Conservation (phyloP, 2,888 invertebrate genomes). For the Trissolcus japonicus region DNA sequence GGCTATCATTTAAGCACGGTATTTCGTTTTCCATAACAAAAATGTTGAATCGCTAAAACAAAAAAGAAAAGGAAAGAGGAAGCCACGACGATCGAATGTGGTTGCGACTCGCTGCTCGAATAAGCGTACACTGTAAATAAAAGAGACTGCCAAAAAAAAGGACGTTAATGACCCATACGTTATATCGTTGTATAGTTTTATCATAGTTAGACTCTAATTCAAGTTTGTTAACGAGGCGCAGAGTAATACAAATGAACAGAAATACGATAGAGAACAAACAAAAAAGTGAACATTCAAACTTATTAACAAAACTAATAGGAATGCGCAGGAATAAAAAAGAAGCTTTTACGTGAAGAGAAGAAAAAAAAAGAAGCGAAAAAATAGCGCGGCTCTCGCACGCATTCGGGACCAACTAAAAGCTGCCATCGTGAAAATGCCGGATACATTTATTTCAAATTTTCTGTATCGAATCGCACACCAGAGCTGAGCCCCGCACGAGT, state of each 20-base stretch:
- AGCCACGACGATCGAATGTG: constrained; percentile 14
- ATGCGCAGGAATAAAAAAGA: constrained; percentile 24
- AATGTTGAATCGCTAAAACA: not conserved
- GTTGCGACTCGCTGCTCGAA: constrained; percentile 22
- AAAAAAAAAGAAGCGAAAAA: constrained; percentile 16
- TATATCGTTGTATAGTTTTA: constrained; percentile 49
- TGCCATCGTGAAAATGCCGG: constrained; percentile 62
- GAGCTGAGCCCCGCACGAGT: constrained; percentile 19
- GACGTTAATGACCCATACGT: constrained; percentile 50
- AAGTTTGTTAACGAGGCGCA: constrained; percentile 48
- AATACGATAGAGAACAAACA: constrained; percentile 19
- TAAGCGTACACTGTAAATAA: constrained; percentile 49
- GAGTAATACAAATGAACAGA: constrained; percentile 26
- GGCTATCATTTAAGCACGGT: not conserved
- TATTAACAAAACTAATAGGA: constrained; percentile 56
- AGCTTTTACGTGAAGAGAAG: constrained; percentile 45
- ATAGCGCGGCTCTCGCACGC: constrained; percentile 64
- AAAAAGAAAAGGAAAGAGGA: constrained; percentile 2
- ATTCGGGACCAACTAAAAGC: constrained; percentile 74
- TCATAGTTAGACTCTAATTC: constrained; percentile 51
- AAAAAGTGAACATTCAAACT: constrained; percentile 17
- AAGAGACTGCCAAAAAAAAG: constrained; percentile 54
- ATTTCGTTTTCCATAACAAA: not conserved
- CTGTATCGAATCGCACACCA: constrained; percentile 36
- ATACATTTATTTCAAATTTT: constrained; percentile 47